Evolutionary conservation across 2,113 vertebrate species (phyloP), one percentile per base, ranked within the genome.

Genomic region (Engystomops pustulosus): DNA sequence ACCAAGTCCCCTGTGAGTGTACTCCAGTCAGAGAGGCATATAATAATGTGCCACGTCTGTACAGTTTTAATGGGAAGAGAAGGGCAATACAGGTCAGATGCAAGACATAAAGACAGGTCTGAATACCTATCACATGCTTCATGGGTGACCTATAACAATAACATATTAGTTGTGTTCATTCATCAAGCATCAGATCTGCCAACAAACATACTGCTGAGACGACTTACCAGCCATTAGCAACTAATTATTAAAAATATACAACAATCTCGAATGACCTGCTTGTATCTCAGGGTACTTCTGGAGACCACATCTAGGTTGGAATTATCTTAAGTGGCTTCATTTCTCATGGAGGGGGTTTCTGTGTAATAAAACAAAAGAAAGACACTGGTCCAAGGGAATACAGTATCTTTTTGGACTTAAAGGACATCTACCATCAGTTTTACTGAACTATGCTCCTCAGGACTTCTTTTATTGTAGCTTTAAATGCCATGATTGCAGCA

Each of bases 161-260:
- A 71, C 45, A 83, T 79, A 9, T 85, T 15, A 78, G 75, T 49
- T 53, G 86, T 88, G 90, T 85, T 72, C 60, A 65, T 44, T 78
- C 51, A 15, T 58, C 53, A 17, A 15, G 32, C 32, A 23, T 58
- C 32, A 38, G 7, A 78, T 60, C 74, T 77, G 74, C 53, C 74
- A 58, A 51, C 32, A 77, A 36, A 77, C 18, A 41, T 3, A 41
- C 6, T 8, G n/a, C 20, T 25, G 51, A 23, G 38, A 55, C 20
- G 34, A 25, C 23, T 27, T 49, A 9, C 15, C 2, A 74, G 45
- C 75, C 51, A 58, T 78, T 78, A 58, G 75, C 15, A 38, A 78
- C 55, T 25, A 27, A 78, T 60, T 76, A 51, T 18, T 17, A 51
- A 32, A 76, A 58, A 15, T 60, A 41, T 78, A 53, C 11, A 32